Evolutionary conservation across 2,113 vertebrate species (phyloP).

Genomic region (Proterorhinus semilunaris): DNA sequence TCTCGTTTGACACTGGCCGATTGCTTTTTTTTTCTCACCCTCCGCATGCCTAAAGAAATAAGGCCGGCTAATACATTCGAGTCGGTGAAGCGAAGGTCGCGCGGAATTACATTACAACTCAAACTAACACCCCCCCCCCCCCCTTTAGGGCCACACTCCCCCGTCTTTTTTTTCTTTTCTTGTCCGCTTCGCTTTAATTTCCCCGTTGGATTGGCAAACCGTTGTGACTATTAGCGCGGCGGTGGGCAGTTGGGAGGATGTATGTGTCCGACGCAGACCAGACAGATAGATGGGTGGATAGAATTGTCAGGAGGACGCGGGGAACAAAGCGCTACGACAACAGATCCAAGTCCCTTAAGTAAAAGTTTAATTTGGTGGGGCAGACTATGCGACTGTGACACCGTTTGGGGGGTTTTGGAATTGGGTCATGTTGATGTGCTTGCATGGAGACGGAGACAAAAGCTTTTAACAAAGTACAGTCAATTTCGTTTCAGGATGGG

Average conservation of each 20-base stretch:
- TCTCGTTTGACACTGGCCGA: conserved; percentile 72
- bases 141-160: conserved; percentile 3
- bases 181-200: conserved; percentile 64
- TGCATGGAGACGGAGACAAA: conserved; percentile 25
- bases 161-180: not conserved
- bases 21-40: conserved; percentile 63
- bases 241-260: conserved; percentile 45
- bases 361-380: conserved; percentile 40
- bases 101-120: conserved; percentile 68
- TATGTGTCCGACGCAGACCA: conserved; percentile 29
- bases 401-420: conserved; percentile 17
- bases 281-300: conserved; percentile 56
- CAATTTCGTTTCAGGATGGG: not conserved
- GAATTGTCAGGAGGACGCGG: conserved; percentile 47
- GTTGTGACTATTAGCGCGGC: conserved; percentile 66
- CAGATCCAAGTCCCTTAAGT: conserved; percentile 21
- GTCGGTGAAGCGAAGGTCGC: conserved; percentile 73
- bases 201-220: conserved; percentile 73
- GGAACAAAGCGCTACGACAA: conserved; percentile 25
- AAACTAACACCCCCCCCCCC: not conserved
- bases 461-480: conserved; percentile 45
- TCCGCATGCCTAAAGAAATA: conserved; percentile 66
- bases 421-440: conserved; percentile 33
- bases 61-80: conserved; percentile 72
- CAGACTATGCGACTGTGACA: conserved; percentile 20